Evolutionary conservation across 1,140 invertebrate species (phyloP), one percentile per base, ranked within the genome.

Genomic region (Diploscapter pachys): DNA sequence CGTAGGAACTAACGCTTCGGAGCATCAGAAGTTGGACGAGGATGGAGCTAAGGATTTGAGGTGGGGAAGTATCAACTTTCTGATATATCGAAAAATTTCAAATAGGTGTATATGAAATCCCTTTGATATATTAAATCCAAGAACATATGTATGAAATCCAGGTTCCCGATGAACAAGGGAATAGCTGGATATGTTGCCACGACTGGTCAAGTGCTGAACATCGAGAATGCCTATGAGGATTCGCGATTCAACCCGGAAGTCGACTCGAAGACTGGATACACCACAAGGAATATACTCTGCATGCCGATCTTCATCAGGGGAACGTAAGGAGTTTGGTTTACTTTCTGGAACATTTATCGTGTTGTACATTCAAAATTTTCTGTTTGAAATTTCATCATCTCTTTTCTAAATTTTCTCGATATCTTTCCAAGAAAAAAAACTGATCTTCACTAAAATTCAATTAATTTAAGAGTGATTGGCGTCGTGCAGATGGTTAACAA

Each of bases 111-210:
- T 5, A 6, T 54, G 0, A 6, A 71, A 2, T 71, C 50, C 13
- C 31, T 48, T 75, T 9, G 9, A 57, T 52, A 48, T 13, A 54
- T 61, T 55, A 53, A 2, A 78, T 11, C 73, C 4, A 31, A 51
- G 8, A 48, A n/a, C 2, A 66, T 72, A 78, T 81, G 61, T 31
- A 31, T 31, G 51, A 59, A 54, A 76, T 80, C 5, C 76, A 90
- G 90, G 80, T 98, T 98, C 88, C 94, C 95, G 5, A 96, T 98
- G 81, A 95, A 96, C 86, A 91, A 96, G 80, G 96, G 95, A 31
- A 95, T 90, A 49, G 96, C 94, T 6, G 94, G 94, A 63, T 92
- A 94, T 86, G 95, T 96, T 48, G 94, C 95, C 53, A 93, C 93
- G n/a, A 96, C 94, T 50, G 95, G 94, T 74, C 92, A 96, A 89